These are phyloP conservation scores for Hemicentrotus pulcherrimus DNA, from an alignment of 35 echinoderm and acorn worm species.

Conservation along the genomic window DNA sequence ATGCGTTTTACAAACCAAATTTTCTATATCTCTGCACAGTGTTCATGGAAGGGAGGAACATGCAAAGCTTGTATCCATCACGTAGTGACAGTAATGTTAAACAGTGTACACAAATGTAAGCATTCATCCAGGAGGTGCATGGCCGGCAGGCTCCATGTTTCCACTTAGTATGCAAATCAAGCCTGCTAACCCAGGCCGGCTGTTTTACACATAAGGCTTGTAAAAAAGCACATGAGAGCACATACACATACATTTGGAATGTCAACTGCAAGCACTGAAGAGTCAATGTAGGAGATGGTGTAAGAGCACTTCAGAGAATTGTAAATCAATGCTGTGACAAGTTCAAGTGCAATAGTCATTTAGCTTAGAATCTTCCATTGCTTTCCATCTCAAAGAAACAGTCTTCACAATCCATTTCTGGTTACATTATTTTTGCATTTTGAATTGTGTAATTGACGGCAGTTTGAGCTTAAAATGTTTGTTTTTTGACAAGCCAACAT, in stretches of 20 bases:
- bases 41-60: too few relatives aligned
- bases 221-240: neutral
- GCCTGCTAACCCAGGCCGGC: neutral
- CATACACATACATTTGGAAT: neutral
- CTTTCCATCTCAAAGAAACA: neutral
- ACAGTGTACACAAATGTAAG: neutral
- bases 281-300: neutral
- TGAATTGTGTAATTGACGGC: too few relatives aligned
- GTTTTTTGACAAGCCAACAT: too few relatives aligned
- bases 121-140: neutral
- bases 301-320: neutral
- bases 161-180: neutral
- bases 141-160: neutral
- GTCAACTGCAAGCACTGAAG: neutral
- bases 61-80: neutral
- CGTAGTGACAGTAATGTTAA: neutral
- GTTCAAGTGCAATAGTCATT: neutral
- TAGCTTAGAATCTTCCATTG: neutral
- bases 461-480: too few relatives aligned
- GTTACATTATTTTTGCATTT: too few relatives aligned
- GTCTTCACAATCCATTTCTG: too few relatives aligned
- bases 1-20: too few relatives aligned
- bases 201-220: neutral
- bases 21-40: too few relatives aligned
- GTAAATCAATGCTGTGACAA: slow-evolving; percentile 1